Conservation (phyloP, 2,113 vertebrate species). For the Pandion haliaetus region DNA sequence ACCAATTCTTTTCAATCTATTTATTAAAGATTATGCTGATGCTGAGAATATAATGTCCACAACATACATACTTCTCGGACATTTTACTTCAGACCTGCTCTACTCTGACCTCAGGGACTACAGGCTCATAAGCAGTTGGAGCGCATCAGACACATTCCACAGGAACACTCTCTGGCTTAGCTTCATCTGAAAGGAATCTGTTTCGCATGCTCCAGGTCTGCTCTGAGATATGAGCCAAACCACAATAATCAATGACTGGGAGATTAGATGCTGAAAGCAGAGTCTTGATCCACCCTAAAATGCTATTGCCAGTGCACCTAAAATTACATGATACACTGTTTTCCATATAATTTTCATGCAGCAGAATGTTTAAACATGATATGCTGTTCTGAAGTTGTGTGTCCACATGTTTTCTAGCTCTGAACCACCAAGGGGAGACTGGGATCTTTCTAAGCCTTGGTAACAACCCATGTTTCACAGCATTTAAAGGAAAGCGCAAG, state of each 20-base stretch:
- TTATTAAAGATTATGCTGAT: background rate
- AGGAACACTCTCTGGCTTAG: background rate
- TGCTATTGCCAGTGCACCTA: background rate
- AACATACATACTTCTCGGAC: background rate
- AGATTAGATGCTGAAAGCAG: background rate
- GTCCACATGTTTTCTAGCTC: background rate
- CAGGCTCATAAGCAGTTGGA: background rate
- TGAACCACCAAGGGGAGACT: background rate
- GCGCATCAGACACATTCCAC: background rate
- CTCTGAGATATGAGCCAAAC: background rate
- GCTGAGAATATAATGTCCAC: background rate
- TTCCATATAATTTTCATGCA: background rate
- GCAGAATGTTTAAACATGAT: background rate
- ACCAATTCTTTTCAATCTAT: background rate
- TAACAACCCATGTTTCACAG: background rate
- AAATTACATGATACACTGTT: background rate
- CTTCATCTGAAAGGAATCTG: background rate
- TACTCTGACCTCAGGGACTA: background rate
- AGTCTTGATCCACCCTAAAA: background rate
- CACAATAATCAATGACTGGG: background rate
- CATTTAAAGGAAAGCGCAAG: background rate
- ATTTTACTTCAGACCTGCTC: background rate
- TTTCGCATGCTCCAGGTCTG: background rate
- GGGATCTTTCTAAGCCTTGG: background rate
- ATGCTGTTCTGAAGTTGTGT: background rate